Conservation (phyloP, 2,797 vertebrate genomes). For the Menidia menidia region DNA sequence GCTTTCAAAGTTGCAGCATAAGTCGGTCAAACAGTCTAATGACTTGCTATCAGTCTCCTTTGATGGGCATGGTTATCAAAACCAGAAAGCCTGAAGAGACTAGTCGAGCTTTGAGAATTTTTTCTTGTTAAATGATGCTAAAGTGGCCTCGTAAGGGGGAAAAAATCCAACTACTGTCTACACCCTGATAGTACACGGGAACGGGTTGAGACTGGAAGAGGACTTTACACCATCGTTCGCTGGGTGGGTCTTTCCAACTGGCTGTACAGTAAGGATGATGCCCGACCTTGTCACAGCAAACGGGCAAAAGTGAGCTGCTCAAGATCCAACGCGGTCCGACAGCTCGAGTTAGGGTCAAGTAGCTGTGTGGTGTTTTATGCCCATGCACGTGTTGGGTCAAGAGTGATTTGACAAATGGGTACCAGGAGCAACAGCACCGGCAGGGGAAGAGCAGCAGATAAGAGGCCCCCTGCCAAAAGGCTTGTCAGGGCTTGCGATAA, state of each 20-base stretch:
- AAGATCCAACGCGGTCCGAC: conserved; percentile 46
- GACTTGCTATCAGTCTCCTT: too few species aligned
- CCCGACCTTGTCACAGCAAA: conserved; percentile 53
- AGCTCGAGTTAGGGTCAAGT: conserved; percentile 54
- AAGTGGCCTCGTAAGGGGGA: not conserved
- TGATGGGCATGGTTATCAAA: too few species aligned
- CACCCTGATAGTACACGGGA: not conserved
- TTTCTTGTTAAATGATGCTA: not conserved
- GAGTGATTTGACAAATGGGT: conserved; percentile 60
- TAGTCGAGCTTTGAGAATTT: not conserved
- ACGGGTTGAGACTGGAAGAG: not conserved
- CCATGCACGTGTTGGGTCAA: conserved; percentile 46
- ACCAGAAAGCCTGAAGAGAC: not conserved
- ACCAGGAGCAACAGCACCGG: conserved; percentile 47
- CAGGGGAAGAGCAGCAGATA: conserved; percentile 41
- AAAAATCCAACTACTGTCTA: not conserved
- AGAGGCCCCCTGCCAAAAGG: conserved; percentile 63
- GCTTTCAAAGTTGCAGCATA: too few species aligned
- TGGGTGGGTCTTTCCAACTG: conserved; percentile 18
- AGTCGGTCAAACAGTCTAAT: too few species aligned
- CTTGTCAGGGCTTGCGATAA: conserved; percentile 77
- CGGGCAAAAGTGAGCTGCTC: conserved; percentile 29
- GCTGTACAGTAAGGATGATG: conserved; percentile 24
- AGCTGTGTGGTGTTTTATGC: conserved; percentile 32
- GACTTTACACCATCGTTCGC: not conserved